Base-by-base conservation (phyloP, 2,888 invertebrate species). In the Xestia rhomboidea region DNA sequence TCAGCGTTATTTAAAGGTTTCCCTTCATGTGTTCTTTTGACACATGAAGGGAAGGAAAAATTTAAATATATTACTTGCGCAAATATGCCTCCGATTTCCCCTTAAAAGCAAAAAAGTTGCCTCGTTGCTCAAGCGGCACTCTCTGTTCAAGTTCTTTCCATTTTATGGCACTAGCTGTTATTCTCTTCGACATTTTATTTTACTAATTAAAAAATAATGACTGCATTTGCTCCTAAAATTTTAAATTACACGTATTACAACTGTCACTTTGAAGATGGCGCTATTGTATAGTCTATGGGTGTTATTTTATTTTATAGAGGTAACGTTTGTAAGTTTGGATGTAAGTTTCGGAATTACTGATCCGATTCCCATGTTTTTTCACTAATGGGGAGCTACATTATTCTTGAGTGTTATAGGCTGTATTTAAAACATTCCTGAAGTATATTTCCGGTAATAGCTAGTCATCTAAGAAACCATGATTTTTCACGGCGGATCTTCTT, bases 11-110 rank as follows among this genome's bases (percentile, higher is more conserved):
- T n/a, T n/a, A n/a, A n/a, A n/a, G n/a, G n/a, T n/a, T n/a, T n/a
- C n/a, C n/a, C n/a, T n/a, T n/a, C n/a, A n/a, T n/a, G n/a, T n/a
- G n/a, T n/a, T n/a, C n/a, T n/a, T n/a, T n/a, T n/a, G n/a, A n/a
- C n/a, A n/a, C n/a, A n/a, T n/a, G n/a, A n/a, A n/a, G n/a, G n/a
- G n/a, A n/a, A n/a, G n/a, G 8, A 38, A n/a, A 57, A 38, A n/a
- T 18, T 34, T 34, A 1, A 41, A 30, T 27, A 51, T 15, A 64
- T 68, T 90, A 95, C 96, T 93, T 90, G 66, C 93, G 91, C 30
- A 93, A 90, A 87, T 96, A 96, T 3, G 63, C 87, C 46, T 95
- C 95, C 2, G 95, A 89, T 87, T 95, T 96, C 11, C 89, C 94
- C 83, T 94, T 96, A 77, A 96, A 96, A 10, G 93, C 93, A 34